Evolutionary conservation across 2,797 vertebrate species (phyloP).

Genomic region (Sebastes elongatus): DNA sequence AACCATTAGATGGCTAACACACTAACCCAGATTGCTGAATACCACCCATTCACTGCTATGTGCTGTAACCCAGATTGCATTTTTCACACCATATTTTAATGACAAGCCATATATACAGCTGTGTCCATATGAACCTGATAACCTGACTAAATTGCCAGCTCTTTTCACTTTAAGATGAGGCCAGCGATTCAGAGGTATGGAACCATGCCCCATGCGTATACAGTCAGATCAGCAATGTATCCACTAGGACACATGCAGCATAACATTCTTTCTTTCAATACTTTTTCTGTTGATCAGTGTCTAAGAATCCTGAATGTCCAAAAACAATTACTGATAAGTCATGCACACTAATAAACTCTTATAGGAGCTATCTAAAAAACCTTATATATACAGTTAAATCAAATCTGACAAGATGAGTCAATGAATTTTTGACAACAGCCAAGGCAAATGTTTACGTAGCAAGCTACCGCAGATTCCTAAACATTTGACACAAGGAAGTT

Average conservation of each 20-base stretch:
- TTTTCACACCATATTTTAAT: conserved; percentile 12
- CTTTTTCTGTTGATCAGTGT: background rate
- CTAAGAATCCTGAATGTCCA: background rate
- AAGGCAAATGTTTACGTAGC: background rate
- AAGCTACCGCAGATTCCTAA: background rate
- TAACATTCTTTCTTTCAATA: background rate
- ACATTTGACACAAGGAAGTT: background rate
- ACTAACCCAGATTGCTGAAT: conserved; percentile 44
- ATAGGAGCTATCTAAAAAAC: background rate
- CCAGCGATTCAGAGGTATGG: background rate
- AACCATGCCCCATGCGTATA: background rate
- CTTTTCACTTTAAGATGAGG: background rate
- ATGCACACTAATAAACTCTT: background rate
- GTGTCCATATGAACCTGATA: background rate
- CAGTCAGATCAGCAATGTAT: no score
- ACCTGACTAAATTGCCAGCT: background rate
- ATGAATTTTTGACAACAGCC: no score
- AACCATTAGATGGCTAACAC: conserved; percentile 28
- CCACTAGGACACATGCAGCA: background rate
- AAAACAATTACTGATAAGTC: background rate
- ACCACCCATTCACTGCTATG: background rate
- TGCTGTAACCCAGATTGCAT: conserved; percentile 24
- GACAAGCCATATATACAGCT: background rate
- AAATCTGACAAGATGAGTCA: no score
- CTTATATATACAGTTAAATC: no score